Conservation (phyloP, 2,888 invertebrate genomes). For the Drosophila nigricruria region DNA sequence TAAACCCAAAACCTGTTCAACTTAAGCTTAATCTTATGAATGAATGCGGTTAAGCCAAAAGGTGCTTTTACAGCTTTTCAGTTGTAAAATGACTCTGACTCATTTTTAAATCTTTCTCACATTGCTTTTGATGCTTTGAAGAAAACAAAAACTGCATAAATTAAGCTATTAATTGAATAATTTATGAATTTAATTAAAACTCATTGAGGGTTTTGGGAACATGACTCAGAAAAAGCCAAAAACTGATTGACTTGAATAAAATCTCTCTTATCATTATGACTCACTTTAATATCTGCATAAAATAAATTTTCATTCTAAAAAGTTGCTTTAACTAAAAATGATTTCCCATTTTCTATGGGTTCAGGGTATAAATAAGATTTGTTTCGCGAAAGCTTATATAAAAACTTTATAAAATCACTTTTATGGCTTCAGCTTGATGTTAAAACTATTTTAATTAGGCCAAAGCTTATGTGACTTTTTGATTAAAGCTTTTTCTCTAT, state of each 20-base stretch:
- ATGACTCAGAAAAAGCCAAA: neutral
- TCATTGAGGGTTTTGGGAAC: neutral
- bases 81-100: neutral
- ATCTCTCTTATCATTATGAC: neutral
- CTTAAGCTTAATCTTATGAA: neutral
- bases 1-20: neutral
- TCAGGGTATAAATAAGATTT: no score
- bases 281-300: neutral
- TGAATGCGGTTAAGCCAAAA: neutral
- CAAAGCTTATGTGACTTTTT: neutral
- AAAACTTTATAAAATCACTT: neutral
- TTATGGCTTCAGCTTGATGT: neutral
- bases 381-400: neutral
- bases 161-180: neutral
- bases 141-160: neutral
- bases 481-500: neutral
- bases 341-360: no score
- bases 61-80: neutral
- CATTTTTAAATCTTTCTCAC: neutral
- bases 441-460: neutral
- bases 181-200: constrained; percentile 2
- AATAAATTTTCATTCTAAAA: neutral
- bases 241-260: neutral
- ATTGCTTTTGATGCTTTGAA: neutral
- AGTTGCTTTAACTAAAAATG: neutral